Percentiles rank a stretch among this genome's conserved stretches.
These are phyloP conservation scores for Heliocidaris tuberculata DNA, from an alignment of 35 echinoderm and acorn worm genomes.

Conservation along the genomic window DNA sequence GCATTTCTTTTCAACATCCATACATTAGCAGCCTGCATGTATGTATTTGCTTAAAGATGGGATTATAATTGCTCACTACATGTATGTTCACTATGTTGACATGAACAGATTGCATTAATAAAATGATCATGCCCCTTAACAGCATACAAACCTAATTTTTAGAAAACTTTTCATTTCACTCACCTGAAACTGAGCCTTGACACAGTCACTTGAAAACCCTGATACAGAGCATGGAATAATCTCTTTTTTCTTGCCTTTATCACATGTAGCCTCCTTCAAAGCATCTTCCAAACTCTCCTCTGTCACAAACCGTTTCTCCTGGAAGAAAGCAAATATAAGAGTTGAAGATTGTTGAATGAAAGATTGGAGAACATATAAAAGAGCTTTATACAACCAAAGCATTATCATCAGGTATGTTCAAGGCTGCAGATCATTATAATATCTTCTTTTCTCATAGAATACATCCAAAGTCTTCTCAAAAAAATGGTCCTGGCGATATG, in stretches of 20 bases:
- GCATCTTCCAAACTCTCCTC: conserved; percentile 50
- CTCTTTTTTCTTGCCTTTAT: neutral
- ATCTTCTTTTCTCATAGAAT: neutral
- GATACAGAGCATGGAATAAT: conserved; percentile 37
- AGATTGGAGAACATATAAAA: neutral
- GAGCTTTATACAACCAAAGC: neutral
- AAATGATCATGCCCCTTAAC: too few species aligned
- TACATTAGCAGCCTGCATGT: too few species aligned
- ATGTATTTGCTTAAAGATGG: too few species aligned
- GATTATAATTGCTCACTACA: too few species aligned
- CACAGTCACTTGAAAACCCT: neutral
- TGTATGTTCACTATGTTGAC: too few species aligned
- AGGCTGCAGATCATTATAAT: neutral
- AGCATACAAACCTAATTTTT: neutral
- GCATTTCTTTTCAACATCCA: too few species aligned
- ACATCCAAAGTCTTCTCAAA: neutral
- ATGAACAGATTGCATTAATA: too few species aligned
- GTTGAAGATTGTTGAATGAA: neutral
- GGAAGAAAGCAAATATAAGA: neutral
- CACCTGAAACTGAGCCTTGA: conserved; percentile 62
- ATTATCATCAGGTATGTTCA: neutral
- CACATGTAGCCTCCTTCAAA: neutral
- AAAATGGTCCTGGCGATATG: neutral
- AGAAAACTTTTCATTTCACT: neutral
- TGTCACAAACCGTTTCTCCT: conserved; percentile 67